Conservation (phyloP, 1,140 invertebrate species). For the Bombus sibiricus region DNA sequence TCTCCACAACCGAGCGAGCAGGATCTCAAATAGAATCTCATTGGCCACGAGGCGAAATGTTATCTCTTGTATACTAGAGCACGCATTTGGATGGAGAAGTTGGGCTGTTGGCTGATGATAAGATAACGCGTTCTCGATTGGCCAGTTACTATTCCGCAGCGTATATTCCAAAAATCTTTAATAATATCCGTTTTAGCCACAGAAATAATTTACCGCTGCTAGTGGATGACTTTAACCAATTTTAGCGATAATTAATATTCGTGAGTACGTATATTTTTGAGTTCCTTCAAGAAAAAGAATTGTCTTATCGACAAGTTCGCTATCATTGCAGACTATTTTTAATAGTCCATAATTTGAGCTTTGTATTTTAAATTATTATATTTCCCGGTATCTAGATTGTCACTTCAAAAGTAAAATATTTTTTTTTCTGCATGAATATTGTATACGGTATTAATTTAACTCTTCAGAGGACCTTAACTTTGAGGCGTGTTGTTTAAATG, state of each 20-base stretch:
- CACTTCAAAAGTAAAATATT: not conserved
- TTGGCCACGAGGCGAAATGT: conserved; percentile 63
- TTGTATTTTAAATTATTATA: not conserved
- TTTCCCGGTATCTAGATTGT: not conserved
- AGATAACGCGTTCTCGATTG: conserved; percentile 45
- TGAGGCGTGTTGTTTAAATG: too few species aligned
- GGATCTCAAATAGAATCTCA: conserved; percentile 65
- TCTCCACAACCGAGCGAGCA: conserved; percentile 51
- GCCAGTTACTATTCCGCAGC: not conserved
- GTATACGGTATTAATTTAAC: not conserved
- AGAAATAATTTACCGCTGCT: not conserved
- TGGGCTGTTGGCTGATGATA: conserved; percentile 45
- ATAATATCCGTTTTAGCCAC: not conserved
- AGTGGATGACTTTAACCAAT: not conserved
- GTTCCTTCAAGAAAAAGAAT: not conserved
- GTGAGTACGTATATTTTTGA: not conserved
- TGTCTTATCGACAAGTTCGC: not conserved
- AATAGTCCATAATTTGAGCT: not conserved
- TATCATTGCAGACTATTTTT: not conserved
- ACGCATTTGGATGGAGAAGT: conserved; percentile 51
- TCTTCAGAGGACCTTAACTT: not conserved
- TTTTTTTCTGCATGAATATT: not conserved
- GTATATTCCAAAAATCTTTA: not conserved
- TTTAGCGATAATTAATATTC: not conserved
- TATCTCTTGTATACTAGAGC: conserved; percentile 57